phyloP scores from a whole-genome alignment of 2,113 vertebrate species.

The Jacana jacana region DNA sequence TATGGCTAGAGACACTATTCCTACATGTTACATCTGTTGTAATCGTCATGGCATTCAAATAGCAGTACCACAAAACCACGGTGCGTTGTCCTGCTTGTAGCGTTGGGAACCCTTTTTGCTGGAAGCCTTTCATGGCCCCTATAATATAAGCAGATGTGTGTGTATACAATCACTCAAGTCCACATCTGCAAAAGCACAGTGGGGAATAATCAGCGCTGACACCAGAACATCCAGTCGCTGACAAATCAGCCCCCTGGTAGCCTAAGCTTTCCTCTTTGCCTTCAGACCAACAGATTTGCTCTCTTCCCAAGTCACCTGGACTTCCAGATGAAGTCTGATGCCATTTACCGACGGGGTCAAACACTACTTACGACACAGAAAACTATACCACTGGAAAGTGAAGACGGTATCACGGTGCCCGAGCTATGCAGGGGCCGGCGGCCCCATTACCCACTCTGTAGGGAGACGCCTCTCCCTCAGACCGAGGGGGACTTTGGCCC shows the following conservation, averaged over 20 bases:
- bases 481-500: no score
- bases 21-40: accelerated
- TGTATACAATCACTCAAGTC: neutral
- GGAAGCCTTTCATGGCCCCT: neutral
- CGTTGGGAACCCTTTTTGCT: accelerated
- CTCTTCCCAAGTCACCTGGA: accelerated
- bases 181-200: neutral
- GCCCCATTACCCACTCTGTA: accelerated
- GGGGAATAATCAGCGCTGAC: neutral
- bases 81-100: accelerated
- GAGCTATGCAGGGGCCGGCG: no score
- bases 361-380: accelerated
- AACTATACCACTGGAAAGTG: accelerated
- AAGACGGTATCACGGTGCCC: accelerated
- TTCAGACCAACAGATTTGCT: accelerated
- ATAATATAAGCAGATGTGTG: accelerated
- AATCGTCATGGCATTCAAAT: accelerated
- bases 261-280: neutral
- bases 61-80: neutral
- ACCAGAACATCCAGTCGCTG: accelerated
- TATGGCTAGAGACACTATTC: neutral
- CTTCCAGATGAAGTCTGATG: neutral
- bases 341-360: accelerated
- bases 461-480: accelerated
- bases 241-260: accelerated